Conservation (phyloP, 2,888 invertebrate genomes). For the Drosophila flavopinicola region DNA sequence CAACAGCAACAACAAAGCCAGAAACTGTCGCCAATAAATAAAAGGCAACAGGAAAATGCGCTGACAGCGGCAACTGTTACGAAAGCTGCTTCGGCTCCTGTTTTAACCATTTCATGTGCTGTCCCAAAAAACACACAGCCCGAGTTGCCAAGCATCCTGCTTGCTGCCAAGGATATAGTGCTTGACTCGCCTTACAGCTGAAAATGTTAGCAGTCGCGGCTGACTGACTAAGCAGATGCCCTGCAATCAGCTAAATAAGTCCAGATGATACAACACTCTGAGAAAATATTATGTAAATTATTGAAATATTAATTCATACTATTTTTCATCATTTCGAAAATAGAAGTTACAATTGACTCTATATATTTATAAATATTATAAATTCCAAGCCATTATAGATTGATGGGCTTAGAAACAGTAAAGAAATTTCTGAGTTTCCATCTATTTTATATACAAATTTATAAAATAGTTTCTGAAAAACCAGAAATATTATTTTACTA, state of each 20-base stretch:
- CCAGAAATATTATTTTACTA: too few species aligned
- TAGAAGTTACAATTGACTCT: too few species aligned
- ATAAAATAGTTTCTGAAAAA: too few species aligned
- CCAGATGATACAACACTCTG: too few species aligned
- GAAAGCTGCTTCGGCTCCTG: conserved; percentile 23
- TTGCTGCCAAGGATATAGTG: conserved; percentile 29
- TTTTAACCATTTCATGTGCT: conserved; percentile 62
- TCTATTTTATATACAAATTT: too few species aligned
- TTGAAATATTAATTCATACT: too few species aligned
- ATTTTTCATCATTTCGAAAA: too few species aligned
- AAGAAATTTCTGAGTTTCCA: too few species aligned
- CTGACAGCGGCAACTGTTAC: conserved; percentile 66
- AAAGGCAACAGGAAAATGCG: conserved; percentile 58
- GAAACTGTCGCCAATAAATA: conserved; percentile 70
- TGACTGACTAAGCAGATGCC: conserved; percentile 21
- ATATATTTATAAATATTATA: too few species aligned
- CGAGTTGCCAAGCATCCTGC: conserved; percentile 37
- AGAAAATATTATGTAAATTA: too few species aligned
- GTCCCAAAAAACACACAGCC: conserved; percentile 22
- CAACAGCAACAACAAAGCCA: conserved; percentile 29
- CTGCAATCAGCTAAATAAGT: conserved; percentile 6
- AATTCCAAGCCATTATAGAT: too few species aligned
- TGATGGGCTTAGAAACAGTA: too few species aligned
- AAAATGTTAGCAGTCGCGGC: conserved; percentile 24
- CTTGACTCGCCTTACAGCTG: conserved; percentile 28